Conservation (phyloP, 1,140 invertebrate species). For the Papilio polyxenes region DNA sequence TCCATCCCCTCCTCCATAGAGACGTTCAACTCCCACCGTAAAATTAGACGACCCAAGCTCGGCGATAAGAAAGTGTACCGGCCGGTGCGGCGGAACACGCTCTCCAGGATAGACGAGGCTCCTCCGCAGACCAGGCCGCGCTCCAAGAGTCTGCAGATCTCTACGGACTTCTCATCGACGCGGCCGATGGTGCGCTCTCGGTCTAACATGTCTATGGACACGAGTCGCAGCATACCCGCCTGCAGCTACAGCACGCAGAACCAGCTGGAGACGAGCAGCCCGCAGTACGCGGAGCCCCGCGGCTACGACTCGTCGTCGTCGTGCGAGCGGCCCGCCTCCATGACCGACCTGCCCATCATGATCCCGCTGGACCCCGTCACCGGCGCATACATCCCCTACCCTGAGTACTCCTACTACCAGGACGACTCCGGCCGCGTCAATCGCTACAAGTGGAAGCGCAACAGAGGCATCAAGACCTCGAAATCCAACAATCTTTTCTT, state of each 20-base stretch:
- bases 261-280: constrained; percentile 56
- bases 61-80: constrained; percentile 69
- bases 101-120: constrained; percentile 75
- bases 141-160: constrained; percentile 67
- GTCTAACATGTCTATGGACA: constrained; percentile 71
- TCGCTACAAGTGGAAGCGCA: constrained; percentile 60
- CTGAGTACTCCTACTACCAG: constrained; percentile 68
- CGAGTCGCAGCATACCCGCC: constrained; percentile 70
- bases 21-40: constrained; percentile 71
- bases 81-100: constrained; percentile 65
- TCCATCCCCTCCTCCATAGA: constrained; percentile 52
- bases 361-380: constrained; percentile 64
- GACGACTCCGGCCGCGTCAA: constrained; percentile 58
- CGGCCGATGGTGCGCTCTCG: constrained; percentile 60
- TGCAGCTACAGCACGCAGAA: constrained; percentile 64
- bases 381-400: constrained; percentile 69
- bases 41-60: constrained; percentile 61
- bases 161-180: constrained; percentile 67
- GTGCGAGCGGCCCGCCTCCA: constrained; percentile 60
- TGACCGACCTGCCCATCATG: constrained; percentile 69
- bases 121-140: constrained; percentile 58
- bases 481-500: constrained; percentile 77
- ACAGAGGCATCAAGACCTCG: constrained; percentile 53
- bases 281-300: constrained; percentile 71
- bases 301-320: constrained; percentile 62